Evolutionary conservation across 2,797 vertebrate genomes (phyloP).

Genomic region (Malurus splendens): DNA sequence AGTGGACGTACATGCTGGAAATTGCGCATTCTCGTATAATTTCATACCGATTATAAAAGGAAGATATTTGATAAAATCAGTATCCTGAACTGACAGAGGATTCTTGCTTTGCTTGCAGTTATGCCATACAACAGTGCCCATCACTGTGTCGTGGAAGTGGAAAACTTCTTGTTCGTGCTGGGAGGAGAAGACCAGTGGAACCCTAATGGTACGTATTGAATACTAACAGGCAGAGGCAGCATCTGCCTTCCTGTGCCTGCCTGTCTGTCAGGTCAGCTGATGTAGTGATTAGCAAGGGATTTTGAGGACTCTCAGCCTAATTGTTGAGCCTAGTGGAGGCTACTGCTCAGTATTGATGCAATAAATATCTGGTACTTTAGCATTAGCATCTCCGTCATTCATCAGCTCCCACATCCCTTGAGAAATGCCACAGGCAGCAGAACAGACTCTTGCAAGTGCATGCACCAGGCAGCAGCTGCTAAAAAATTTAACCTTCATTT

Average conservation of each 20-base stretch:
- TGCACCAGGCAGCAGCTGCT: slow-evolving; percentile 61
- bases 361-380: slow-evolving; percentile 30
- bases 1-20: background rate
- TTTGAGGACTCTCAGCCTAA: slow-evolving; percentile 2
- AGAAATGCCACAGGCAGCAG: slow-evolving; percentile 54
- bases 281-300: background rate
- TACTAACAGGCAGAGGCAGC: background rate
- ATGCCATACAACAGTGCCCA: slow-evolving; percentile 99
- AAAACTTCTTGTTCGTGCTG: slow-evolving; percentile 95
- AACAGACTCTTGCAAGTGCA: slow-evolving; percentile 53
- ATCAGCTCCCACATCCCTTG: slow-evolving; percentile 46
- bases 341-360: background rate
- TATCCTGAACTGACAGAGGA: slow-evolving; percentile 28
- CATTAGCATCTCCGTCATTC: slow-evolving; percentile 29
- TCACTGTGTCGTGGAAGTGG: slow-evolving; percentile 98
- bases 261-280: background rate
- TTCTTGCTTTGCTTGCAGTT: slow-evolving; percentile 76
- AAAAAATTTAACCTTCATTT: slow-evolving; percentile 61
- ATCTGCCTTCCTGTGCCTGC: background rate
- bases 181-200: slow-evolving; percentile 99
- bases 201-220: slow-evolving; percentile 83
- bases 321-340: slow-evolving; percentile 4
- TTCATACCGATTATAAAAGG: background rate
- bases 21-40: background rate
- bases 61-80: background rate